Base-by-base conservation (phyloP, 1,140 invertebrate species). In the Sycobia sp. region DNA sequence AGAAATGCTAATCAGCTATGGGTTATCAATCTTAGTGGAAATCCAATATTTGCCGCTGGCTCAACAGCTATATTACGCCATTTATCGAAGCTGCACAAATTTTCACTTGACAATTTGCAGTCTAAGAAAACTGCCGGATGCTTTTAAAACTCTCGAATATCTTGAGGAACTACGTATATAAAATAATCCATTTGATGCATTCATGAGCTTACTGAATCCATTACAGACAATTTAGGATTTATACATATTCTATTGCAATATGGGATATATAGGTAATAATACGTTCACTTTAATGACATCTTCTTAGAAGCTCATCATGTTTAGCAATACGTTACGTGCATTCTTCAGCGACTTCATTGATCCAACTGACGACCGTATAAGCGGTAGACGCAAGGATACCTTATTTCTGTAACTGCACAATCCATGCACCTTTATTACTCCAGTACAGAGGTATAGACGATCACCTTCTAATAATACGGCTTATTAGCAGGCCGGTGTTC, bases 221-320 rank as follows among this genome's bases (percentile, higher is more conserved):
- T 72, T 90, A 2, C 84, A 86, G 38, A 86, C 86, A 20, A 75
- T 90, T 11, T 86, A 89, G 76, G 88, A 87, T 71, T 76, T 90
- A 10, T 88, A 90, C 69, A 90, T 90, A 88, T 88, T 88, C 8
- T 89, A 89, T 68, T 89, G 88, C 75, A 86, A 87, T 71, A 76
- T 90, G 10, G 87, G 86, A 2, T 82, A 87, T 62, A 84, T 90
- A 29, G 85, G 85, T 9, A 87, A 85, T 22, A 83, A 86, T 5
- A 88, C 87, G 2, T 90, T 90, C 72, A 84, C 86, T 0, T 85
- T 88, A 71, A 90, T 90, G 88, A 88, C 86, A 0, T 85, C 85
- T 1, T 82, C 90, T 70, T 88, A 85, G 68, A 83, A 83, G 38
- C 76, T 90, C 20, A 84, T 90, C 41, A 76, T 90, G 8, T 90